phyloP scores from a whole-genome alignment of 2,888 invertebrate species.

The Tinea semifulvella region DNA sequence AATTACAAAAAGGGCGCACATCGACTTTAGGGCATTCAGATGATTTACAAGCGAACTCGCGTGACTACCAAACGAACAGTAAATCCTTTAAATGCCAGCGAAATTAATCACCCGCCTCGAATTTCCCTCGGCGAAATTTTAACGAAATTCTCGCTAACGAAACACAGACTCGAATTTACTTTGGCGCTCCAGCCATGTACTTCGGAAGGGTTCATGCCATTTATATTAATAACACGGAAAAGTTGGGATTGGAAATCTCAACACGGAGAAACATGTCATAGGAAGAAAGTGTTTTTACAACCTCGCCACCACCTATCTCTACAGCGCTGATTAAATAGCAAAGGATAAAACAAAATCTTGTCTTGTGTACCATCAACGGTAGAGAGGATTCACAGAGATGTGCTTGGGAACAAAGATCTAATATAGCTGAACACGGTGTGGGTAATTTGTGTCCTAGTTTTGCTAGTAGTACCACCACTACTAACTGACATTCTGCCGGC shows the following conservation, averaged over 20 bases:
- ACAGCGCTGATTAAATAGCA: too few relatives aligned
- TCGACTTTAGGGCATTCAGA: slow-evolving; percentile 22
- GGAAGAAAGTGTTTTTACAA: too few relatives aligned
- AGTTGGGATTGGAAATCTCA: background rate
- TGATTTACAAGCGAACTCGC: slow-evolving; percentile 45
- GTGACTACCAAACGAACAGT: slow-evolving; percentile 41
- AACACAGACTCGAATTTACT: slow-evolving; percentile 16
- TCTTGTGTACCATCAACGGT: too few relatives aligned
- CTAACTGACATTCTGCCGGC: too few relatives aligned
- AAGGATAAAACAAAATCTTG: too few relatives aligned
- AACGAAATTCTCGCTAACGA: slow-evolving; percentile 31
- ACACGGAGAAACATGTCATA: background rate
- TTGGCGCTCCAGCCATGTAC: slow-evolving; percentile 18
- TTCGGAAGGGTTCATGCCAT: slow-evolving; percentile 10
- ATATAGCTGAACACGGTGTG: too few relatives aligned
- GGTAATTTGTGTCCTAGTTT: too few relatives aligned
- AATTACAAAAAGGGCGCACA: slow-evolving; percentile 11
- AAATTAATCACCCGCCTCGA: slow-evolving; percentile 45
- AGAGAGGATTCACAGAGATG: too few relatives aligned
- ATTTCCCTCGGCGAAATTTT: slow-evolving; percentile 32
- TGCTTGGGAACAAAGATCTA: too few relatives aligned
- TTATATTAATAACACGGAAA: slow-evolving; percentile 11
- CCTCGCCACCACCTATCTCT: too few relatives aligned
- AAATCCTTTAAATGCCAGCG: slow-evolving; percentile 43
- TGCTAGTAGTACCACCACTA: too few relatives aligned